Percentiles rank a stretch among this genome's conserved stretches.
Evolutionary conservation across 1,140 invertebrate genomes (phyloP).

Genomic region (Hetaerina americana): DNA sequence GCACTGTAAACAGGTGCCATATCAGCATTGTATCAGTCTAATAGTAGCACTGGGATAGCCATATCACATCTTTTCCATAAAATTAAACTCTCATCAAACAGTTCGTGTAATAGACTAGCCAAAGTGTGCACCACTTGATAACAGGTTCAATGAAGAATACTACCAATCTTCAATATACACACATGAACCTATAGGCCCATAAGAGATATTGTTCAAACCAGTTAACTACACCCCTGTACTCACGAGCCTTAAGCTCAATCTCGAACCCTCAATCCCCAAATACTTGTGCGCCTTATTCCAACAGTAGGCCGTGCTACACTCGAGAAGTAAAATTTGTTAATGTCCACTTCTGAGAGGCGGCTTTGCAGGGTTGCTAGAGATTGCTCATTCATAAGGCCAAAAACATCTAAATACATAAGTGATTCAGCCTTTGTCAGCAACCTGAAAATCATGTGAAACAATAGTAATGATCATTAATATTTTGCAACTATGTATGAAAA

Average conservation of each 20-base stretch:
- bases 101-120: no score
- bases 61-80: no score
- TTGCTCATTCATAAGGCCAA: constrained; percentile 51
- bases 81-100: no score
- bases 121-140: no score
- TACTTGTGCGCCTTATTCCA: constrained; percentile 66
- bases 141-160: no score
- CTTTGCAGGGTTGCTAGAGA: constrained; percentile 40
- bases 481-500: constrained; percentile 9
- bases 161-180: no score
- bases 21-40: no score
- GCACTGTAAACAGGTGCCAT: no score
- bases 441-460: constrained; percentile 26
- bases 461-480: background rate
- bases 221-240: no score
- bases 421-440: constrained; percentile 36
- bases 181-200: no score
- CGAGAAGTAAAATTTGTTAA: constrained; percentile 60
- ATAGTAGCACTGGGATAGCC: no score
- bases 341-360: constrained; percentile 37
- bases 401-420: constrained; percentile 58
- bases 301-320: constrained; percentile 78
- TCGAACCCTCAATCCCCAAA: constrained; percentile 74
- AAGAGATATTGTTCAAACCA: no score
- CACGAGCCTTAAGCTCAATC: constrained; percentile 55